phyloP scores from a whole-genome alignment of 2,888 invertebrate genomes.

The Scaptomyza parva region DNA sequence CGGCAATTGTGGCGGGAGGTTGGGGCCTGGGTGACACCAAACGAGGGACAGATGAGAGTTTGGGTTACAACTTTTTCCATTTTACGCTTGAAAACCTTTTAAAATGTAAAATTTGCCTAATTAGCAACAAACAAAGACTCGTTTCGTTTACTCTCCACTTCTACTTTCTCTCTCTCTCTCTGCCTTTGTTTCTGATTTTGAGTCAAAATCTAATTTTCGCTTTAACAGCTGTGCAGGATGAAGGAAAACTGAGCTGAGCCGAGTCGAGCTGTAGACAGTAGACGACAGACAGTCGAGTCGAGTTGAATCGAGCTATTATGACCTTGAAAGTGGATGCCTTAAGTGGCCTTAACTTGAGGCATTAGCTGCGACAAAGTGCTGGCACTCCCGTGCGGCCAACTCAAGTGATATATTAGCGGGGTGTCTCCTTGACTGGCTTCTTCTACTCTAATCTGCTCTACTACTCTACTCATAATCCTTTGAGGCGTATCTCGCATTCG shows the following conservation, averaged over 20 bases:
- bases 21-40: background rate
- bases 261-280: constrained; percentile 5
- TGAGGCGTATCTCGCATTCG: constrained; percentile 56
- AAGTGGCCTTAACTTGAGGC: constrained; percentile 65
- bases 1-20: constrained; percentile 24
- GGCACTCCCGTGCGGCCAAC: constrained; percentile 36
- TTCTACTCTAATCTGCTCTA: too few relatives aligned
- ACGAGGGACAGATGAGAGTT: constrained; percentile 33
- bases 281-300: constrained; percentile 11
- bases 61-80: constrained; percentile 76
- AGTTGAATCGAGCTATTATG: constrained; percentile 24
- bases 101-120: constrained; percentile 80
- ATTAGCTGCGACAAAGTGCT: constrained; percentile 61
- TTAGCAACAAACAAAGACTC: constrained; percentile 77
- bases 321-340: constrained; percentile 60
- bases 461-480: constrained; percentile 61
- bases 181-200: constrained; percentile 17
- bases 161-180: background rate
- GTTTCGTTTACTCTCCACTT: constrained; percentile 1
- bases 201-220: constrained; percentile 76
- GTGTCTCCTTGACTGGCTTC: constrained; percentile 21
- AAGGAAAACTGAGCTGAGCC: constrained; percentile 43
- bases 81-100: constrained; percentile 80
- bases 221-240: constrained; percentile 62
- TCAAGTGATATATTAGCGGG: constrained; percentile 46